phyloP scores from a whole-genome alignment of 2,888 invertebrate species.

The Coleophora flavipennella region DNA sequence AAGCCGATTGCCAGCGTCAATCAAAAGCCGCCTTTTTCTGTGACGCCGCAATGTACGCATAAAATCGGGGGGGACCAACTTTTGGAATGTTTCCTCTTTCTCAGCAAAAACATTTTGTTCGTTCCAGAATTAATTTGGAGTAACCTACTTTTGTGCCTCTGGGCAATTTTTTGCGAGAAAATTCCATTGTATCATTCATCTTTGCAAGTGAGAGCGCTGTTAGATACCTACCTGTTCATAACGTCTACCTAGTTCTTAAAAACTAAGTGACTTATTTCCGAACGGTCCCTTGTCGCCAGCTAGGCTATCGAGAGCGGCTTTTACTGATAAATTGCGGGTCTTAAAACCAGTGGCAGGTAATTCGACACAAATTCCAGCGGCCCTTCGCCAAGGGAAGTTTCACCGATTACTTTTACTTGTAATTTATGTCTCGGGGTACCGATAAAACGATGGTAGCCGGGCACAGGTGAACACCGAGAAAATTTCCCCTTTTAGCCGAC shows the following conservation, averaged over 20 bases:
- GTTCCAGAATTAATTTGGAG: constrained; percentile 1
- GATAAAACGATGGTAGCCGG: constrained; percentile 52
- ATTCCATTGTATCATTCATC: too few species aligned
- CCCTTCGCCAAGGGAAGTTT: constrained; percentile 56
- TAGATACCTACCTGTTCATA: too few species aligned
- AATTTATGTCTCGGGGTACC: constrained; percentile 61
- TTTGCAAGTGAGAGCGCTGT: too few species aligned
- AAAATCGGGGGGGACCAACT: constrained; percentile 31
- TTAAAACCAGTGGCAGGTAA: constrained; percentile 76
- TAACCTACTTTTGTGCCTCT: too few species aligned
- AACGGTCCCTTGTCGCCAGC: constrained; percentile 33
- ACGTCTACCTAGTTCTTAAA: not conserved
- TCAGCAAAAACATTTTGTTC: constrained; percentile 15
- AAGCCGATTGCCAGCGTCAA: constrained; percentile 70
- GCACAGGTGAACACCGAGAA: constrained; percentile 53
- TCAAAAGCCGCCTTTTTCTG: constrained; percentile 64
- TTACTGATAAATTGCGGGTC: constrained; percentile 75
- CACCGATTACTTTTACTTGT: constrained; percentile 66
- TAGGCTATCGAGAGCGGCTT: constrained; percentile 45
- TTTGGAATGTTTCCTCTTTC: constrained; percentile 34
- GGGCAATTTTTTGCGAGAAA: too few species aligned
- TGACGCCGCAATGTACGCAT: constrained; percentile 43
- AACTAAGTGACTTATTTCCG: constrained; percentile 28
- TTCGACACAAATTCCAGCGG: constrained; percentile 63
- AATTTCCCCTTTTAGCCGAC: constrained; percentile 27